These are phyloP conservation scores for Vireo griseus DNA, from an alignment of 2,797 vertebrate species.

Conservation along the genomic window DNA sequence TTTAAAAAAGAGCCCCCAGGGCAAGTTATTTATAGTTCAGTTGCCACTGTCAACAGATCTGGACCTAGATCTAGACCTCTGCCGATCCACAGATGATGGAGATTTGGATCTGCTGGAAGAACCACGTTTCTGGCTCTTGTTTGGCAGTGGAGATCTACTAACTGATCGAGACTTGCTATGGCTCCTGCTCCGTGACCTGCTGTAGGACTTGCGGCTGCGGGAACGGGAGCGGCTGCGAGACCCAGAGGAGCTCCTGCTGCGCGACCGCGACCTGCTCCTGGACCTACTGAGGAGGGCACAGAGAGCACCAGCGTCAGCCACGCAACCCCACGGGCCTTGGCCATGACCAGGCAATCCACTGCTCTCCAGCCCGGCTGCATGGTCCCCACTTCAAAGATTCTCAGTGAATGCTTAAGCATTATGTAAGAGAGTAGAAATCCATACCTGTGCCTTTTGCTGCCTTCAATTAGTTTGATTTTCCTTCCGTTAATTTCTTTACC, in stretches of 20 bases:
- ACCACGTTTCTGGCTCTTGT: slow-evolving; percentile 78
- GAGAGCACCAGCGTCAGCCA: fast-evolving
- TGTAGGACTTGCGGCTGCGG: slow-evolving; percentile 81
- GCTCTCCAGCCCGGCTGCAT: fast-evolving
- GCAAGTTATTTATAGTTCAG: slow-evolving; percentile 77
- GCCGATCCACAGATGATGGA: slow-evolving; percentile 77
- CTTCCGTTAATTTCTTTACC: slow-evolving; percentile 98
- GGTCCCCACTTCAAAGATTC: fast-evolving
- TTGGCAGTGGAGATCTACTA: slow-evolving; percentile 80
- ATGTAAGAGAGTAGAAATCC: not conserved
- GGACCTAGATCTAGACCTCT: slow-evolving; percentile 80
- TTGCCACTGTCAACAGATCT: slow-evolving; percentile 90
- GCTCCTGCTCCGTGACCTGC: slow-evolving; percentile 80
- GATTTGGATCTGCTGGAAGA: slow-evolving; percentile 85
- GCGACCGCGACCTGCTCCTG: slow-evolving; percentile 86
- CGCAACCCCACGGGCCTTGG: fast-evolving
- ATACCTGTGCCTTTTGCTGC: slow-evolving; percentile 87
- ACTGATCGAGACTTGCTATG: slow-evolving; percentile 79
- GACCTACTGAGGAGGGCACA: slow-evolving; percentile 67
- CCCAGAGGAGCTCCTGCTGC: slow-evolving; percentile 87
- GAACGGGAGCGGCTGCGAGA: slow-evolving; percentile 82
- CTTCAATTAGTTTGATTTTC: slow-evolving; percentile 95
- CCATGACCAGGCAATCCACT: fast-evolving
- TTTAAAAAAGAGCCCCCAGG: slow-evolving; percentile 67
- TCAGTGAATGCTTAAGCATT: fast-evolving